Conservation (phyloP, 2,888 invertebrate species). For the Aphrophora alni region DNA sequence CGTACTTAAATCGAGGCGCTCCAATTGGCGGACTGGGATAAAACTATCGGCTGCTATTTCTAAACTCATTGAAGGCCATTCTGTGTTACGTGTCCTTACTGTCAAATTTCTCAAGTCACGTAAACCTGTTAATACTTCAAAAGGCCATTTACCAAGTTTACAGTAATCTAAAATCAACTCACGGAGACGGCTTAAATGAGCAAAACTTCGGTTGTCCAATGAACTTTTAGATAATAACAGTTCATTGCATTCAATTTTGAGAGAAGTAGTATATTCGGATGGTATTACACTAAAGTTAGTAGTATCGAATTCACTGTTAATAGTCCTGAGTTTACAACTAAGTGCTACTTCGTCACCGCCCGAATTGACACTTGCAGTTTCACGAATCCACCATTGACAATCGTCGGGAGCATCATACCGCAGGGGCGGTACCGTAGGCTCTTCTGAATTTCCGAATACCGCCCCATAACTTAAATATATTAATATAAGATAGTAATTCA, state of each 20-base stretch:
- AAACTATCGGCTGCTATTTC: constrained; percentile 83
- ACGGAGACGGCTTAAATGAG: constrained; percentile 79
- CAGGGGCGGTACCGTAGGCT: constrained; percentile 52
- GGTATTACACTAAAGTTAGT: constrained; percentile 89
- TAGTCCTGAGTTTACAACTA: constrained; percentile 79
- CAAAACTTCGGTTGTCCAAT: constrained; percentile 76
- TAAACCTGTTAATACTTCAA: constrained; percentile 79
- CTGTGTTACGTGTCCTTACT: constrained; percentile 81
- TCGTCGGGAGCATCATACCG: constrained; percentile 85
- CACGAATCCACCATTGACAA: constrained; percentile 77
- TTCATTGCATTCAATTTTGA: constrained; percentile 80
- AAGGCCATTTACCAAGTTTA: constrained; percentile 83
- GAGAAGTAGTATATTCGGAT: constrained; percentile 79
- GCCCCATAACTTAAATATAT: neutral
- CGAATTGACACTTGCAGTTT: constrained; percentile 43
- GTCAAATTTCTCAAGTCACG: constrained; percentile 84
- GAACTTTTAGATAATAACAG: constrained; percentile 81
- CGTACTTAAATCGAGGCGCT: constrained; percentile 82
- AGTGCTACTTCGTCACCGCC: constrained; percentile 72
- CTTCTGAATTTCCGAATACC: constrained; percentile 23
- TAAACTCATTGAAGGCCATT: constrained; percentile 84
- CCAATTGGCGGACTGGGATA: constrained; percentile 73
- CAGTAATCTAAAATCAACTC: constrained; percentile 85
- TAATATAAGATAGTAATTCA: neutral
- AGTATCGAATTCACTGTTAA: constrained; percentile 86